These are phyloP conservation scores for Iphiclides podalirius DNA, from an alignment of 2,888 invertebrate genomes.

Conservation along the genomic window DNA sequence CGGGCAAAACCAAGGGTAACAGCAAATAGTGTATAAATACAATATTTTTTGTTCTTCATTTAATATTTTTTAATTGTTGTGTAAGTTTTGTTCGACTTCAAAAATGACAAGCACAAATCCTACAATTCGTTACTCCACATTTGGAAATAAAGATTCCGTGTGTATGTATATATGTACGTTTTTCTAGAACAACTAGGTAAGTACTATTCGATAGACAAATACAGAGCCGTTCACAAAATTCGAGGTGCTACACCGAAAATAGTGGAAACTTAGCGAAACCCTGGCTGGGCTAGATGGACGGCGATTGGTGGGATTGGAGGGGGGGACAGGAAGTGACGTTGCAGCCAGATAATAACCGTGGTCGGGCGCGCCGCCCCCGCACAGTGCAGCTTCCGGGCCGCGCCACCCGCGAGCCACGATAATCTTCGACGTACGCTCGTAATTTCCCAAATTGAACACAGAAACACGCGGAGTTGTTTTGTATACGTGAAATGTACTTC, in stretches of 20 bases:
- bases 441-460: constrained; percentile 61
- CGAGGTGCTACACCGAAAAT: constrained; percentile 15
- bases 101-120: no score
- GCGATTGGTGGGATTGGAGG: no score
- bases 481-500: no score
- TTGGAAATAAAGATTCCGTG: no score
- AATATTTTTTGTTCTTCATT: no score
- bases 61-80: no score
- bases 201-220: constrained; percentile 17
- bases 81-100: no score
- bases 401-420: constrained; percentile 56
- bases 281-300: constrained; percentile 30
- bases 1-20: no score
- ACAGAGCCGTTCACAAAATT: constrained; percentile 7
- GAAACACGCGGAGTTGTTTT: constrained; percentile 41
- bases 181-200: no score
- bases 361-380: constrained; percentile 55
- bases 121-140: no score
- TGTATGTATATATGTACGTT: no score
- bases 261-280: constrained; percentile 14
- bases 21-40: no score
- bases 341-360: constrained; percentile 70
- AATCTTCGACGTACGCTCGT: constrained; percentile 73
- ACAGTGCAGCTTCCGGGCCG: constrained; percentile 68
- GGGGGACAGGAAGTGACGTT: constrained; percentile 67